Conservation (phyloP, 92 coral and sea anemone species). For the Porites evermanni region DNA sequence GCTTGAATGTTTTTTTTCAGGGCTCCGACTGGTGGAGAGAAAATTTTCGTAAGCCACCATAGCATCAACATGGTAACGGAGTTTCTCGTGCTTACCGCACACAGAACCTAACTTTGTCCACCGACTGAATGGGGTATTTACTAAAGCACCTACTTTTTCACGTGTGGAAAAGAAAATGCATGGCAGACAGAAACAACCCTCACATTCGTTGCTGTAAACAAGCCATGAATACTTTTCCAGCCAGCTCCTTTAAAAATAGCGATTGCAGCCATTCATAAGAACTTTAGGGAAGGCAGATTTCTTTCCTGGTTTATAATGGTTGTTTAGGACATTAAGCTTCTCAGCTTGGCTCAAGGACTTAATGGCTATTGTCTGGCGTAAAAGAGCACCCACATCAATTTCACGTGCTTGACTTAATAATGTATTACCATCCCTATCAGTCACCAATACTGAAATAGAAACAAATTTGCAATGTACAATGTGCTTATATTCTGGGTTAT, state of each 20-base stretch:
- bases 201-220: constrained; percentile 52
- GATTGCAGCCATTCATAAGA: constrained; percentile 59
- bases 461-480: constrained; percentile 37
- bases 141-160: constrained; percentile 37
- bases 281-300: constrained; percentile 42
- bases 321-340: constrained; percentile 35
- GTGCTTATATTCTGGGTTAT: neutral
- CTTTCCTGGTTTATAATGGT: constrained; percentile 46
- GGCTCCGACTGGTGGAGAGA: constrained; percentile 33
- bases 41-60: constrained; percentile 34
- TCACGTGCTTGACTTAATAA: neutral
- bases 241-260: constrained; percentile 46
- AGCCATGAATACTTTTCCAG: constrained; percentile 52
- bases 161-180: constrained; percentile 48
- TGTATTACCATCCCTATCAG: constrained; percentile 14
- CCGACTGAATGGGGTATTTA: constrained; percentile 34
- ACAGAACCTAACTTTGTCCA: constrained; percentile 35
- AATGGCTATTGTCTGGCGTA: constrained; percentile 18
- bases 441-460: constrained; percentile 38
- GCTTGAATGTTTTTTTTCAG: too few species aligned
- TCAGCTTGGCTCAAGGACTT: constrained; percentile 42
- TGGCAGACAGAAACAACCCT: constrained; percentile 55
- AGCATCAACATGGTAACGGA: constrained; percentile 49
- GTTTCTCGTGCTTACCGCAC: constrained; percentile 56
- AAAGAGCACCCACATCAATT: constrained; percentile 44